Base-by-base conservation (phyloP, 2,797 vertebrate species). In the Urosaurus nigricauda region DNA sequence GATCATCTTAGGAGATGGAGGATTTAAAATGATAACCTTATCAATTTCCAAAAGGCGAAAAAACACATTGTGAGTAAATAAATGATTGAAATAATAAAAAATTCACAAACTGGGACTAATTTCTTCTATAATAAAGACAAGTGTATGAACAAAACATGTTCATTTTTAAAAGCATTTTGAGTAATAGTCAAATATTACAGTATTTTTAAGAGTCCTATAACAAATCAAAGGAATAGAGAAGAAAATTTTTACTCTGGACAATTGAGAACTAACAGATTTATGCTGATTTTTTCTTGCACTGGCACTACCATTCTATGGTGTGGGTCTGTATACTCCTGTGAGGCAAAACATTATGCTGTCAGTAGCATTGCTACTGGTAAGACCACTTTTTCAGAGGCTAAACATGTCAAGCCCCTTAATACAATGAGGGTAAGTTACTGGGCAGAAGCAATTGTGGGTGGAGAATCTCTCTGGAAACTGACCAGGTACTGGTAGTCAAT, bases 11-110 rank as follows among this genome's bases (percentile, higher is more conserved):
- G 83, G 19, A 73, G 58, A 53, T n/a, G 37, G 16, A 60, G 16
- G 37, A 17, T 79, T 84, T 78, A 32, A 24, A 84, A 6, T n/a
- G 24, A 68, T n/a, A 40, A 65, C 75, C 56, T 29, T 80, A 32
- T 79, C 1, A 40, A 6, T 37, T 83, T 94, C 89, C 58, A 32
- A 88, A 56, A 63, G 26, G 13, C 11, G 88, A 83, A 88, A 0
- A 32, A 0, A 29, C 63, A 29, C 26, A 68, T n/a, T 90, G 83
- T 32, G 78, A 68, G 26, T 58, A 24, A 14, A 71, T 0, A 68
- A 1, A 24, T 53, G 21, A 29, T 58, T 60, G 37, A 4, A 68
- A 11, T 6, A 5, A 83, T 21, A 71, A 40, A n/a, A 2, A 37
- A 40, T 63, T 43, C 37, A 82, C 53, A 82, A 56, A 77, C 2